Base-by-base conservation (phyloP, 1,140 invertebrate species). In the Microplitis demolitor region DNA sequence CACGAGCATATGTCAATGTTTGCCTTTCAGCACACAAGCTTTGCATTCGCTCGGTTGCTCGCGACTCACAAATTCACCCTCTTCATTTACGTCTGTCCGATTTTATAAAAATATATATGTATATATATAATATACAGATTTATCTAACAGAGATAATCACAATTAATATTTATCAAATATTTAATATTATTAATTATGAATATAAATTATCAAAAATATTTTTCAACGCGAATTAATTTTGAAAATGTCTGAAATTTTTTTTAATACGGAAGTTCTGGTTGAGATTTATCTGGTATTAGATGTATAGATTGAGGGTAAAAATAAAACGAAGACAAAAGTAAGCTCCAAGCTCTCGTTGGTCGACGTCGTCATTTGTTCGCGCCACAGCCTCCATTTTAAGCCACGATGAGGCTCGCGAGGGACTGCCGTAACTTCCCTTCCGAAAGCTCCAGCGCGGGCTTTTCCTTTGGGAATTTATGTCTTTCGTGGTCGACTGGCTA, bases 1-100 rank as follows among this genome's bases (percentile, higher is more conserved):
- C 77, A 71, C 76, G 74, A 79, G 79, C 84, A 87, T 87, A 87
- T 84, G 84, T 82, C 82, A 81, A 80, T 87, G 84, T 87, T 87
- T 87, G 80, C 80, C 77, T 79, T 82, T 78, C 77, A 75, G 77
- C 77, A 77, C 81, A 81, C 80, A 74, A 78, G 82, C 77, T 83
- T 85, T 78, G 84, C 81, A 81, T 80, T 83, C 79, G 78, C 80
- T 78, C 80, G 80, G 71, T 78, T 80, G 75, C 77, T 79, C 74
- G 72, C 63, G 60, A 67, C 39, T 39, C 11, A 69, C 61, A 66
- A 73, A 75, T 74, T 78, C 51, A 74, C 69, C 69, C 70, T 69
- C 39, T 50, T 35, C 34, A 24, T 24, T 24, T 58, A 4, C 14
- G 56, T 39, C 39, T 39, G 39, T 39, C 39, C 39, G 39, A 39